phyloP scores from a whole-genome alignment of 2,888 invertebrate genomes.

The Adelognathus sp. region DNA sequence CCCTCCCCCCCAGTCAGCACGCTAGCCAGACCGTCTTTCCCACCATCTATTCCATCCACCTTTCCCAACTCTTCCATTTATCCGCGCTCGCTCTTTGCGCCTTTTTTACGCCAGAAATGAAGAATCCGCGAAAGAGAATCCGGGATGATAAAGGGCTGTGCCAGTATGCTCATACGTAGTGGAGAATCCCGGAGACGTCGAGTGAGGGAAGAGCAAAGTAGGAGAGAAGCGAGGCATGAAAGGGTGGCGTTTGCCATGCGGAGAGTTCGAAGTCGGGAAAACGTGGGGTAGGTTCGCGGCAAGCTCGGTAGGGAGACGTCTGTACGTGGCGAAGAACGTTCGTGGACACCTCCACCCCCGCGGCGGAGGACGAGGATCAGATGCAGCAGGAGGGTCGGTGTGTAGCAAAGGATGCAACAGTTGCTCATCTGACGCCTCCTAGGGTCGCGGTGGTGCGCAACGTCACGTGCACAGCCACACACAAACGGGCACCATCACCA shows the following conservation, averaged over 20 bases:
- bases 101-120: conserved; percentile 24
- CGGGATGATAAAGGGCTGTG: conserved; percentile 15
- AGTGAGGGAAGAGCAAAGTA: background rate
- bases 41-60: conserved; percentile 27
- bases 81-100: conserved; percentile 15
- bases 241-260: background rate
- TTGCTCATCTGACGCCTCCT: conserved; percentile 67
- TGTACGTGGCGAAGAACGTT: conserved; percentile 32
- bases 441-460: conserved; percentile 49
- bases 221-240: background rate
- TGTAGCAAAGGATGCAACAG: conserved; percentile 68
- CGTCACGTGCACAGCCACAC: conserved; percentile 56
- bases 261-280: conserved; percentile 27
- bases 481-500: conserved; percentile 4
- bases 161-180: background rate
- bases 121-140: conserved; percentile 27
- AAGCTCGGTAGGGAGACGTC: background rate
- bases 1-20: conserved; percentile 36
- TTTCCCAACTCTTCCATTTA: background rate
- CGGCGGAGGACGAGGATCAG: conserved; percentile 26
- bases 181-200: conserved; percentile 21
- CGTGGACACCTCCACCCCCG: conserved; percentile 10
- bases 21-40: conserved; percentile 48
- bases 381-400: conserved; percentile 22
- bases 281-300: conserved; percentile 7